Percentiles rank a stretch among this genome's conserved stretches.
phyloP scores from a whole-genome alignment of 2,113 vertebrate genomes.

The Halcyon senegalensis region DNA sequence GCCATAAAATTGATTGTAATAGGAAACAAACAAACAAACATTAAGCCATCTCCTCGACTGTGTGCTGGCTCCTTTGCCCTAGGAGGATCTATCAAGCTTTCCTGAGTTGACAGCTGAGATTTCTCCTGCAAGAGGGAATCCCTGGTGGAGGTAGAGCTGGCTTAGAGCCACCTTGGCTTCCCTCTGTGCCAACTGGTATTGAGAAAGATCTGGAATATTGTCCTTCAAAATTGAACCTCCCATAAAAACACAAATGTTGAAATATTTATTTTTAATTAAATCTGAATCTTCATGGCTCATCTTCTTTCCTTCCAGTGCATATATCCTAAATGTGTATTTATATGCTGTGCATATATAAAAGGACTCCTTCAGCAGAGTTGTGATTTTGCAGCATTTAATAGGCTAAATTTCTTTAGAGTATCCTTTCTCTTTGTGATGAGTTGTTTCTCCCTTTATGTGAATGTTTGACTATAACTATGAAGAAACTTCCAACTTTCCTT shows the following conservation, averaged over 20 bases:
- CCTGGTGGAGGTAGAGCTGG: not conserved
- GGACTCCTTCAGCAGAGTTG: not conserved
- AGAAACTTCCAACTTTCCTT: not conserved
- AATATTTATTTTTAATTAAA: not conserved
- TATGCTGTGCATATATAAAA: not conserved
- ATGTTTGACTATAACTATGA: not conserved
- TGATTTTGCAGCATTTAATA: not conserved
- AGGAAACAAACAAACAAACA: not conserved
- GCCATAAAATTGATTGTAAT: not conserved
- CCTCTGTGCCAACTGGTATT: not conserved
- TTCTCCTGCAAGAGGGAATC: not conserved
- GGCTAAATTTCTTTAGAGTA: not conserved
- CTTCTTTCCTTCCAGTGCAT: not conserved
- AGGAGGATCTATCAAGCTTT: not conserved
- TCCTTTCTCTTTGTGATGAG: not conserved
- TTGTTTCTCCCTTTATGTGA: not conserved
- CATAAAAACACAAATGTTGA: not conserved
- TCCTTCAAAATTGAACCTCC: not conserved
- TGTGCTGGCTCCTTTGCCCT: not conserved
- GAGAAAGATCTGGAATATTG: not conserved
- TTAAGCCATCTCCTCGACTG: not conserved
- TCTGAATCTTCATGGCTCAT: not conserved
- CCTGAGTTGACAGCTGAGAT: not conserved
- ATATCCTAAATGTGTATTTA: not conserved
- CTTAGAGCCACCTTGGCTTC: not conserved